Evolutionary conservation across 2,888 invertebrate genomes (phyloP).

Genomic region (Melikaiella ostensackeni): DNA sequence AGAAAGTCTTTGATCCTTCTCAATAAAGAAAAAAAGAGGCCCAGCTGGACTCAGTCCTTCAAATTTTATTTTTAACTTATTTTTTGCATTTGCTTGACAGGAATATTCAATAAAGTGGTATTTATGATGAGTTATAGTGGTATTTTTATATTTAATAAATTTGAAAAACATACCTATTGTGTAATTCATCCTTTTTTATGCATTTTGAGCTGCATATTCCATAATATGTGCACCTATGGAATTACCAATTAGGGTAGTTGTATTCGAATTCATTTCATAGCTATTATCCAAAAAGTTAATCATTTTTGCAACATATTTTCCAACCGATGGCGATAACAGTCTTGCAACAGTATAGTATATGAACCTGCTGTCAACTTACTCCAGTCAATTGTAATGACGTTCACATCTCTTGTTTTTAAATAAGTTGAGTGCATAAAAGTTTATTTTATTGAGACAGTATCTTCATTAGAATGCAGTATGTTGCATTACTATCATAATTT

Average conservation of each 20-base stretch:
- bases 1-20: constrained; percentile 64
- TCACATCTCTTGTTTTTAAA: constrained; percentile 59
- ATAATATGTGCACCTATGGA: constrained; percentile 70
- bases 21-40: constrained; percentile 66
- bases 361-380: constrained; percentile 26
- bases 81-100: no score
- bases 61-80: neutral
- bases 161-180: constrained; percentile 38
- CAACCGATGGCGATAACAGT: neutral
- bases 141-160: no score
- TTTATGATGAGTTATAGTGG: no score
- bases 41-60: constrained; percentile 75
- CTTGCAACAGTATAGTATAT: neutral
- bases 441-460: neutral
- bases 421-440: constrained; percentile 55
- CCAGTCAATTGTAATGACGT: constrained; percentile 68
- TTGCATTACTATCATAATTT: no score
- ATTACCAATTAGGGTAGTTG: constrained; percentile 62
- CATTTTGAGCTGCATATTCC: constrained; percentile 61
- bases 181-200: constrained; percentile 43
- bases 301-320: constrained; percentile 50
- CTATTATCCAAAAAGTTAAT: constrained; percentile 60
- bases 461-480: no score
- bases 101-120: no score
- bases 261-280: constrained; percentile 55